phyloP scores from a whole-genome alignment of 2,888 invertebrate species.

The Polyommatus iphigenia region DNA sequence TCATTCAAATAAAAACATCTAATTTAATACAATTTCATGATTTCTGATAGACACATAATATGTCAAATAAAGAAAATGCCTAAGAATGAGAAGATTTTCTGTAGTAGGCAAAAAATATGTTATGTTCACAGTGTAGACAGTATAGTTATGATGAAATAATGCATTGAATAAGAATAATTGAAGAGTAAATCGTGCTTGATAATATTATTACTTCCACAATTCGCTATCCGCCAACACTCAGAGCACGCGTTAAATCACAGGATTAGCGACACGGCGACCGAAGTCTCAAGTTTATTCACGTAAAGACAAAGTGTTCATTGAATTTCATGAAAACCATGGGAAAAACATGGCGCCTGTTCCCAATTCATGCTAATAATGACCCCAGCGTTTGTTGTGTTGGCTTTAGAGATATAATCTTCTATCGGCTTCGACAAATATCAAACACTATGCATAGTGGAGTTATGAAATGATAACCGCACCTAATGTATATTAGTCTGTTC shows the following conservation, averaged over 20 bases:
- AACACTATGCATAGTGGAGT: slow-evolving; percentile 3
- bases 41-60: no score
- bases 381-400: slow-evolving; percentile 21
- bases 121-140: no score
- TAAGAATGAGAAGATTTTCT: no score
- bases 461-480: slow-evolving; percentile 13
- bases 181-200: not conserved
- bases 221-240: slow-evolving; percentile 24
- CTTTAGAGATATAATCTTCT: slow-evolving; percentile 20
- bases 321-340: slow-evolving; percentile 54
- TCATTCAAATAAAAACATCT: no score
- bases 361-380: slow-evolving; percentile 30
- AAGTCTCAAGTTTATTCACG: slow-evolving; percentile 43
- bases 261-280: slow-evolving; percentile 47
- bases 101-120: no score
- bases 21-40: no score
- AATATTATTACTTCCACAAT: not conserved
- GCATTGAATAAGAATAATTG: no score
- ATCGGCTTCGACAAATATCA: slow-evolving; percentile 6
- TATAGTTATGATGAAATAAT: no score
- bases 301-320: slow-evolving; percentile 67
- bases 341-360: slow-evolving; percentile 31
- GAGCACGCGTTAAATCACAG: slow-evolving; percentile 37
- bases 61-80: no score
- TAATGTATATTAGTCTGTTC: not conserved